Percentiles rank a stretch among this genome's conserved stretches.
phyloP scores from a whole-genome alignment of 2,113 vertebrate genomes.

The Cheilinus undulatus region DNA sequence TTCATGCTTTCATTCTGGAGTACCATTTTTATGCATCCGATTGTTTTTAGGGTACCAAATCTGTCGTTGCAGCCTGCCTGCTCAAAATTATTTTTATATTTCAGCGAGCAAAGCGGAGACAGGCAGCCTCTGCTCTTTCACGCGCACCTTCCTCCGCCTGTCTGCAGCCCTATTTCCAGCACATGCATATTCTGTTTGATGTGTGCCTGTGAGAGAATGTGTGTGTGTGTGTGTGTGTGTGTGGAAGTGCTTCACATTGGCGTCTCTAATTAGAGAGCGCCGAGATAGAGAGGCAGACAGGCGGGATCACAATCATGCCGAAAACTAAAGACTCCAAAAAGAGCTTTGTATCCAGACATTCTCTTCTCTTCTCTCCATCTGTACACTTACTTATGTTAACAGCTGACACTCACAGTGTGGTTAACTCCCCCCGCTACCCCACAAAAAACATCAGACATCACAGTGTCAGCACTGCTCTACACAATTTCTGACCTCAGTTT shows the following conservation, averaged over 20 bases:
- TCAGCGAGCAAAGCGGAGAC: constrained; percentile 39
- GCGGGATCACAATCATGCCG: constrained; percentile 5
- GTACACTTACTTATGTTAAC: not conserved
- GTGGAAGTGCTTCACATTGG: constrained; percentile 19
- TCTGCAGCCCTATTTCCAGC: constrained; percentile 51
- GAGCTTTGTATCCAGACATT: not conserved
- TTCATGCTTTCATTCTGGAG: constrained; percentile 17
- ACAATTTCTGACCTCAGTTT: constrained; percentile 50
- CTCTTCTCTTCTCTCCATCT: not conserved
- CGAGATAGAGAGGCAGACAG: constrained; percentile 41
- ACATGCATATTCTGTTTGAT: constrained; percentile 58
- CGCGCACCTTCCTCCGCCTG: constrained; percentile 27
- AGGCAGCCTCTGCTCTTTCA: constrained; percentile 35
- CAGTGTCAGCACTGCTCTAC: constrained; percentile 33
- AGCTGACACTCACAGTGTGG: not conserved
- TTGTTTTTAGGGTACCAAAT: constrained; percentile 23
- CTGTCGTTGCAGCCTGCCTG: constrained; percentile 22
- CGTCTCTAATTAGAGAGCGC: constrained; percentile 34
- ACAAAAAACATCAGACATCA: constrained; percentile 27
- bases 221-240: constrained; percentile 3
- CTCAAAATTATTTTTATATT: constrained; percentile 60
- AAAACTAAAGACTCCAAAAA: constrained; percentile 27
- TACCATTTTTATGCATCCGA: constrained; percentile 12
- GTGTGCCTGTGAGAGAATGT: constrained; percentile 13
- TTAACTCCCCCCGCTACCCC: constrained; percentile 8